Evolutionary conservation across 2,888 invertebrate species (phyloP).

Genomic region (Drosophila picticornis): DNA sequence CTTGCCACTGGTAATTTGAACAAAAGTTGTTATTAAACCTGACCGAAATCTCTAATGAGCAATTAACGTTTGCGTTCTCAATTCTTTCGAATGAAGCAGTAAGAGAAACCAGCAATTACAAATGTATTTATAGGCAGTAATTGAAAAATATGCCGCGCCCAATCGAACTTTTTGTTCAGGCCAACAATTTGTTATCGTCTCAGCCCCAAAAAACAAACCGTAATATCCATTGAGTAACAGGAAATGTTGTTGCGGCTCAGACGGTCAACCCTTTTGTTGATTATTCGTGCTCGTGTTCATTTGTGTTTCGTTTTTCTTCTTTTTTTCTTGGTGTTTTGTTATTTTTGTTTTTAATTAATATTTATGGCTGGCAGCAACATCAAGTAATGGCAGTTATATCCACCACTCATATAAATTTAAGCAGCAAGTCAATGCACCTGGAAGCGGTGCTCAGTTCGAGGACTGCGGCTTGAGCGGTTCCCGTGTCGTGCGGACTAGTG

Average conservation of each 20-base stretch:
- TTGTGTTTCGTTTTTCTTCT: not conserved
- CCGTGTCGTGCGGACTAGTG: conserved; percentile 64
- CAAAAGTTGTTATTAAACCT: not conserved
- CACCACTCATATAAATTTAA: conserved; percentile 14
- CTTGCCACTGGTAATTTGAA: not conserved
- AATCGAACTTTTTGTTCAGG: conserved; percentile 8
- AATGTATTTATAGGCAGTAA: conserved; percentile 22
- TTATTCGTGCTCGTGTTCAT: conserved; percentile 32
- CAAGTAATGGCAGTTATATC: conserved; percentile 11
- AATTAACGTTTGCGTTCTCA: not conserved
- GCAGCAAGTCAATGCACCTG: conserved; percentile 64
- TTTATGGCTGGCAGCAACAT: conserved; percentile 40
- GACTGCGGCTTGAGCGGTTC: conserved; percentile 26
- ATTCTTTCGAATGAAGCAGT: not conserved
- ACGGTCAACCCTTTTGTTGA: conserved; percentile 62
- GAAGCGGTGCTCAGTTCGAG: conserved; percentile 12
- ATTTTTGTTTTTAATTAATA: conserved; percentile 51
- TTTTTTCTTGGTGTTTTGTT: not conserved
- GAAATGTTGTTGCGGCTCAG: conserved; percentile 48
- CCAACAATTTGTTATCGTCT: conserved; percentile 18
- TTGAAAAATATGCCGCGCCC: conserved; percentile 41
- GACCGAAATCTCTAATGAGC: not conserved
- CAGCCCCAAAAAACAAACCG: conserved; percentile 27
- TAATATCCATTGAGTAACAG: conserved; percentile 51
- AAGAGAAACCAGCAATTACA: conserved; percentile 8